These are phyloP conservation scores for Drosophila meridiana DNA, from an alignment of 2,888 invertebrate species.

Conservation along the genomic window DNA sequence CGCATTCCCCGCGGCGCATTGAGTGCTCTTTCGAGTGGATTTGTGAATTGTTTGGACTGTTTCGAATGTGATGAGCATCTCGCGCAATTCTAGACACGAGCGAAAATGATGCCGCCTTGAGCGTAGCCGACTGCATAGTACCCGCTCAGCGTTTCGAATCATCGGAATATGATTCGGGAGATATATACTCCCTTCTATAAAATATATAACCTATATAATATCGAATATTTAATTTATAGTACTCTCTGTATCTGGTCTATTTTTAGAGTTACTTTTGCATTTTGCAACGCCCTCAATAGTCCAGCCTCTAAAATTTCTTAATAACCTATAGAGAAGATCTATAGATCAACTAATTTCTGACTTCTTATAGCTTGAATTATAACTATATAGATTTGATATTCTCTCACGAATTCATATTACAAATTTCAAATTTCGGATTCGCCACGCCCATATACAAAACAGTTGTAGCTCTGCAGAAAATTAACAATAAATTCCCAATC, in stretches of 20 bases:
- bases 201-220: too few species aligned
- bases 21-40: conserved; percentile 40
- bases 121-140: neutral
- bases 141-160: neutral
- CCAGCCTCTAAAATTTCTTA: neutral
- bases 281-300: neutral
- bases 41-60: conserved; percentile 36
- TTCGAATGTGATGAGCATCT: conserved; percentile 37
- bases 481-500: neutral
- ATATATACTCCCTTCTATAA: too few species aligned
- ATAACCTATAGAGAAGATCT: neutral
- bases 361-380: neutral
- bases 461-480: too few species aligned
- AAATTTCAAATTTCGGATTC: too few species aligned
- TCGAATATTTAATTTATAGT: too few species aligned
- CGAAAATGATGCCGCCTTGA: neutral
- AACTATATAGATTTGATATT: too few species aligned
- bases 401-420: too few species aligned
- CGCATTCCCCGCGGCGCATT: conserved; percentile 1
- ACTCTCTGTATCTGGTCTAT: too few species aligned
- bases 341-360: neutral
- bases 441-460: too few species aligned
- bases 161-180: neutral
- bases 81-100: conserved; percentile 7
- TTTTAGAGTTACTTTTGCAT: too few species aligned